Evolutionary conservation across 2,797 vertebrate species (phyloP).

Genomic region (Hoplostethus atlanticus): DNA sequence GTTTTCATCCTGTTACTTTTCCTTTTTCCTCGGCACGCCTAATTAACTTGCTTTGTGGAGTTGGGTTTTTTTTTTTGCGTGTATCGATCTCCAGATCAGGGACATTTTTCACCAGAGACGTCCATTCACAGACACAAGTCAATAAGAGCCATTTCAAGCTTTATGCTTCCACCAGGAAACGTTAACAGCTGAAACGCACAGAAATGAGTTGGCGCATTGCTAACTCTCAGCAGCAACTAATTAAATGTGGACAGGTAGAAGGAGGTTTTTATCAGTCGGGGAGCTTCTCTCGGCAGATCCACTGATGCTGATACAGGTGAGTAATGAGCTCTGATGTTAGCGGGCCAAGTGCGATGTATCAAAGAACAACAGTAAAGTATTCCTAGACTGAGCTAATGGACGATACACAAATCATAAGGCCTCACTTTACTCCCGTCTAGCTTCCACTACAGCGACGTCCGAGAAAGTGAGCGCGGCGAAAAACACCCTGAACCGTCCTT

Average conservation of each 20-base stretch:
- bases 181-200: conserved; percentile 8
- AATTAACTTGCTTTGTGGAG: conserved; percentile 39
- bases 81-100: conserved; percentile 36
- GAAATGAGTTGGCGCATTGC: background rate
- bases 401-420: too few species aligned
- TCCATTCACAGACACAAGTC: conserved; percentile 22
- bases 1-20: conserved; percentile 20
- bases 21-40: conserved; percentile 15
- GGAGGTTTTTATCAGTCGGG: too few species aligned
- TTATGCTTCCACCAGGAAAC: conserved; percentile 2
- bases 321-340: too few species aligned
- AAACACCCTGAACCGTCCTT: conserved; percentile 17
- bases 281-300: background rate
- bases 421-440: too few species aligned
- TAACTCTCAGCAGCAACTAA: background rate
- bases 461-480: background rate
- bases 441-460: background rate
- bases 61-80: conserved; percentile 1
- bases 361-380: too few species aligned
- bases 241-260: background rate
- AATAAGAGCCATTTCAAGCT: background rate
- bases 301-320: too few species aligned
- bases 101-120: conserved; percentile 16
- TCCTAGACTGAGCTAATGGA: too few species aligned
- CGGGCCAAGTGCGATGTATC: too few species aligned